Percentiles rank a stretch among this genome's conserved stretches.
These are phyloP conservation scores for Sciurus niger DNA, from an alignment of 2,113 vertebrate genomes.

Conservation along the genomic window DNA sequence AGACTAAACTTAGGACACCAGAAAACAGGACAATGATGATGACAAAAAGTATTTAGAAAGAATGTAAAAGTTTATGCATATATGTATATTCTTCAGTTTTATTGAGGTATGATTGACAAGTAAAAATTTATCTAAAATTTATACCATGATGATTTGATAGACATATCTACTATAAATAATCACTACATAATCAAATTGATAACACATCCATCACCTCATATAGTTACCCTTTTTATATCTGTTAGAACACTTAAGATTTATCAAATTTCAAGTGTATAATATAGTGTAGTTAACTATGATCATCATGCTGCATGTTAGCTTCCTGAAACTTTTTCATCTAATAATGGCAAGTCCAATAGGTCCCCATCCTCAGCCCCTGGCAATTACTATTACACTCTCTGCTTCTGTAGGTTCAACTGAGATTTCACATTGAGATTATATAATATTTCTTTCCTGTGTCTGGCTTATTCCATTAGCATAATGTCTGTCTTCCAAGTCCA, in stretches of 20 bases:
- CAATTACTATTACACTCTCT: neutral
- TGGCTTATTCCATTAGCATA: neutral
- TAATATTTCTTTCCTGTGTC: neutral
- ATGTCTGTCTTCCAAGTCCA: neutral
- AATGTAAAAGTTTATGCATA: neutral
- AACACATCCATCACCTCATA: neutral
- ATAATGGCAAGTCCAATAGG: neutral
- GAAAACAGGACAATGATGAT: neutral
- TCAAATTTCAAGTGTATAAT: neutral
- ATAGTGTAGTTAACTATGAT: neutral
- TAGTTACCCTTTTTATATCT: neutral
- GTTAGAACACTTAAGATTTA: neutral
- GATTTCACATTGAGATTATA: neutral
- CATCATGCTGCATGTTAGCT: neutral
- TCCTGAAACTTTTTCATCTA: neutral
- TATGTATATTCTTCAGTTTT: neutral
- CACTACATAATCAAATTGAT: neutral
- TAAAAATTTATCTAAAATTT: neutral
- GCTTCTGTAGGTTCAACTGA: neutral
- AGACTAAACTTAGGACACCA: neutral
- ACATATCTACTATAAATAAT: neutral
- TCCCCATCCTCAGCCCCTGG: neutral
- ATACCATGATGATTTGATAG: neutral
- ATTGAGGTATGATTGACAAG: neutral
- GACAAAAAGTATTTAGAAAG: neutral